phyloP scores from a whole-genome alignment of 2,797 vertebrate genomes.

The Xiphophorus birchmanni region DNA sequence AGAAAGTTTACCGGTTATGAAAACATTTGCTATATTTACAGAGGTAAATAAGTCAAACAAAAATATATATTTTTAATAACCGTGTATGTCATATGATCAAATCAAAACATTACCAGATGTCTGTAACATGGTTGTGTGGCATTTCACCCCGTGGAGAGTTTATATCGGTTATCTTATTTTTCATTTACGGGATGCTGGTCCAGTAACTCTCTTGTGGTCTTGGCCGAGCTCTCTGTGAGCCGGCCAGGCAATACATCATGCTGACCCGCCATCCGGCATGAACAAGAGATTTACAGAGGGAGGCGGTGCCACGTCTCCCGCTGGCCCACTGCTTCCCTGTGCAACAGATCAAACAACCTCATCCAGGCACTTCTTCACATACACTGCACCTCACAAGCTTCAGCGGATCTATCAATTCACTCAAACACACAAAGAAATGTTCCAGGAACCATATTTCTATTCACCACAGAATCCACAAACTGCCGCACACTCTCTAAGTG shows the following conservation, averaged over 20 bases:
- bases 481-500: not conserved
- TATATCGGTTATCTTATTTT: not conserved
- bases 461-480: conserved; percentile 11
- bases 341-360: conserved; percentile 50
- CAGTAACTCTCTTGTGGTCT: conserved; percentile 24
- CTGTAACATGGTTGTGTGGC: not conserved
- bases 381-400: not conserved
- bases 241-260: conserved; percentile 55
- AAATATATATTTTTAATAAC: not conserved
- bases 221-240: conserved; percentile 28
- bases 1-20: not conserved
- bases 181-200: conserved; percentile 11
- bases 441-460: not conserved
- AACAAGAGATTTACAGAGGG: conserved; percentile 45
- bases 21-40: not conserved
- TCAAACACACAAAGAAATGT: not conserved
- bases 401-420: not conserved
- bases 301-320: conserved; percentile 29
- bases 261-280: conserved; percentile 40
- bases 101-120: not conserved
- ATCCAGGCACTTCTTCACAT: conserved; percentile 16
- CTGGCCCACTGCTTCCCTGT: conserved; percentile 4
- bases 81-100: not conserved
- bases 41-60: not conserved
- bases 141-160: not conserved